Evolutionary conservation across 2,888 invertebrate genomes (phyloP).

Genomic region (Lycophotia porphyrea): DNA sequence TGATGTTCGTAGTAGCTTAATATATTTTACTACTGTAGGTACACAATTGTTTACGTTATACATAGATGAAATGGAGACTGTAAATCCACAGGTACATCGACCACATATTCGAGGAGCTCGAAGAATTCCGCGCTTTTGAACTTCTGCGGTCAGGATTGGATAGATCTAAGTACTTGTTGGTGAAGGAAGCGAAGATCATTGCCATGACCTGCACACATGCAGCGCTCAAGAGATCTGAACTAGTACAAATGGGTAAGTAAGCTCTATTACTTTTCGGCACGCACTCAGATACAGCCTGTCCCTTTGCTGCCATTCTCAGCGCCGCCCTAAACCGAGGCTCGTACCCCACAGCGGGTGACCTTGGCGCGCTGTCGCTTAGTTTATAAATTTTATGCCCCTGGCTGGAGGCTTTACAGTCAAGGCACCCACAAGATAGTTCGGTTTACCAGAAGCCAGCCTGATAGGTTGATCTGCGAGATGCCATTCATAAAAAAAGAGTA

Average conservation of each 20-base stretch:
- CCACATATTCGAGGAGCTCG: conserved; percentile 98
- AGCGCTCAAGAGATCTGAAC: conserved; percentile 98
- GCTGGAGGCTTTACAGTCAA: no score
- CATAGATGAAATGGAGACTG: not conserved
- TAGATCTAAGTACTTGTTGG: conserved; percentile 98
- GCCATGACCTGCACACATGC: conserved; percentile 99
- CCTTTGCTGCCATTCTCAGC: no score
- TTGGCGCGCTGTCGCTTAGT: no score
- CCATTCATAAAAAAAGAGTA: not conserved
- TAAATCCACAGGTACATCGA: conserved; percentile 94
- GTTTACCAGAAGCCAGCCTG: no score
- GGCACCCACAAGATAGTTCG: no score
- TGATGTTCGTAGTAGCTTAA: not conserved
- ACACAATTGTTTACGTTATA: not conserved
- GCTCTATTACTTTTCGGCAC: not conserved
- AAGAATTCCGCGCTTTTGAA: conserved; percentile 99
- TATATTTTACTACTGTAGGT: not conserved
- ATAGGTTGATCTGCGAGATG: no score
- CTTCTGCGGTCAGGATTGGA: conserved; percentile 98
- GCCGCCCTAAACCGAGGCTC: no score
- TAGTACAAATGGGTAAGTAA: conserved; percentile 96
- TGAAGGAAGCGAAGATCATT: conserved; percentile 99
- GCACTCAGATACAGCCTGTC: no score
- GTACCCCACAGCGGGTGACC: no score
- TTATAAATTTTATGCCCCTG: no score